Base-by-base conservation (phyloP, 2,113 vertebrate species). In the Erythrocebus patas region DNA sequence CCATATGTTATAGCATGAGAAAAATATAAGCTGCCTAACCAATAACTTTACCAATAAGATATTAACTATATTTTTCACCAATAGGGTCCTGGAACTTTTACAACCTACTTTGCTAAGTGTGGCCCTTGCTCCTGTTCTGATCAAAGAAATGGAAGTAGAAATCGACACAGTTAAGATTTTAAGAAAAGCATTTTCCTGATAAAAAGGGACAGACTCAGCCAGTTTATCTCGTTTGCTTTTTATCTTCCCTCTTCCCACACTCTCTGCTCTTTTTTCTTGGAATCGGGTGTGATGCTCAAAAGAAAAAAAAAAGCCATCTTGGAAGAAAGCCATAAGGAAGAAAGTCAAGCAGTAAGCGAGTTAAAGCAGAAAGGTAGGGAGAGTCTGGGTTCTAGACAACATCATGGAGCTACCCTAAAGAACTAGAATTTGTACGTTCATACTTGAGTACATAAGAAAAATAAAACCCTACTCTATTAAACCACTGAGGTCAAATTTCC, bases 141-240 rank as follows among this genome's bases (percentile, higher is more conserved):
- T 22, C 8, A 81, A 96, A 93, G 2, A 48, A 30, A 32, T 16
- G 50, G 7, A 93, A 64, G 91, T 57, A 50, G 48, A 91, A 89
- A 82, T 52, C 76, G 45, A 32, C 5, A 59, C 8, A 30, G 40
- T 85, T 73, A 76, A 55, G 18, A 48, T 55, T 92, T 89, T 64
- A 86, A 59, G 59, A n/a, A 95, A 96, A 59, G 30, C 11, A 45
- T 64, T 88, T 76, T 86, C 48, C 35, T 55, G 52, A 86, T 43
- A 40, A 61, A 84, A 59, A 91, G 91, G 30, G 50, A 57, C 18
- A 85, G 22, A 88, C 3, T 86, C 18, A 13, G 0, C 25, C 38
- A 23, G 48, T 1, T 18, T 30, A n/a, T 82, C 17, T 66, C 6
- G 43, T 78, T 90, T 78, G 14, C 40, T 48, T 5, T 92, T 89